These are phyloP conservation scores for Chiloscyllium plagiosum DNA, from an alignment of 2,113 vertebrate genomes.

Conservation along the genomic window DNA sequence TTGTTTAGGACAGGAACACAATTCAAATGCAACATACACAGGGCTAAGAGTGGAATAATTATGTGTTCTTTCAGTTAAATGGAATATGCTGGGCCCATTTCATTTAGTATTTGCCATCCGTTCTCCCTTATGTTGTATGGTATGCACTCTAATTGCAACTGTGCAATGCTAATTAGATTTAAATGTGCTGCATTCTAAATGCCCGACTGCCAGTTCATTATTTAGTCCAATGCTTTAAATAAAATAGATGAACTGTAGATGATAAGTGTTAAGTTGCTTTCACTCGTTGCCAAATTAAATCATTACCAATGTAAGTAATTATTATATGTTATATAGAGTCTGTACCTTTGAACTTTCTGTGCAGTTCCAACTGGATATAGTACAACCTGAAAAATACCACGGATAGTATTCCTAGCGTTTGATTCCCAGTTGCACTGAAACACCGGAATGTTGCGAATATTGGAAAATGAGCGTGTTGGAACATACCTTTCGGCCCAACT, in stretches of 20 bases:
- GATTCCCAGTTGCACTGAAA: neutral
- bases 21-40: neutral
- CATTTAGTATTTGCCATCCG: neutral
- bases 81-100: neutral
- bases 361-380: neutral
- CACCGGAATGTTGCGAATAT: no score
- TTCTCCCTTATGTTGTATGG: neutral
- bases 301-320: neutral
- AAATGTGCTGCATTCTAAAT: neutral
- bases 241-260: neutral
- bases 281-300: neutral
- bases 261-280: neutral
- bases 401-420: neutral
- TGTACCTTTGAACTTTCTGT: neutral
- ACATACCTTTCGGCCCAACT: no score
- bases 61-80: neutral
- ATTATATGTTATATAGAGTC: neutral
- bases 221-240: neutral
- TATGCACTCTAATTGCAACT: neutral
- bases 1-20: neutral
- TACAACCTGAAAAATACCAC: no score
- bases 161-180: conserved; percentile 1
- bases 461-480: neutral
- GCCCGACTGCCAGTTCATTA: neutral
- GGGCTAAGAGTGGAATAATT: neutral